Conservation (phyloP, 2,113 vertebrate genomes). For the Sinocyclocheilus anophthalmus region DNA sequence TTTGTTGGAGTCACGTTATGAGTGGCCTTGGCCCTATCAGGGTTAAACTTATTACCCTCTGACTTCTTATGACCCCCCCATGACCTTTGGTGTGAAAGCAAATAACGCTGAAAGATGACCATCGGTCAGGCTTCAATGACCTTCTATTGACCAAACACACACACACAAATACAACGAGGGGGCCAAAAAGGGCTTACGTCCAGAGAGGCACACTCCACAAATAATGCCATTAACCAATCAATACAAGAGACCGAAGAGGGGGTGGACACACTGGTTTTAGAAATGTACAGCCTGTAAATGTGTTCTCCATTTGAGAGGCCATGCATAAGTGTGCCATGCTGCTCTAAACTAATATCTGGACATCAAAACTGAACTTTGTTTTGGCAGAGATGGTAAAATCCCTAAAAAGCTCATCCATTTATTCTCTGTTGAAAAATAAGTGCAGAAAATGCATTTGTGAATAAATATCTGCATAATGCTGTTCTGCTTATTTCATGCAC, state of each 20-base stretch:
- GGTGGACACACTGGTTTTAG: slow-evolving; percentile 33
- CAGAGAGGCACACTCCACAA: slow-evolving; percentile 53
- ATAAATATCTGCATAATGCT: neutral
- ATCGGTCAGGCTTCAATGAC: slow-evolving; percentile 81
- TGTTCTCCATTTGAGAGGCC: slow-evolving; percentile 35
- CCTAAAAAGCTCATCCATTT: neutral
- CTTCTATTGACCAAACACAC: slow-evolving; percentile 87
- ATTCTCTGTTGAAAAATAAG: no score
- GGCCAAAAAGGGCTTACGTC: slow-evolving; percentile 29
- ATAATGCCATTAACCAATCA: slow-evolving; percentile 62
- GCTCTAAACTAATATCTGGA: neutral
- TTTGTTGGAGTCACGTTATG: slow-evolving; percentile 29
- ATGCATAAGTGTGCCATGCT: slow-evolving; percentile 33
- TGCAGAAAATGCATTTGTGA: neutral
- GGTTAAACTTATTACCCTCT: slow-evolving; percentile 61
- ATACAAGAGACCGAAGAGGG: slow-evolving; percentile 42
- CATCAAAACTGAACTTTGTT: neutral
- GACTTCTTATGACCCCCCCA: slow-evolving; percentile 44
- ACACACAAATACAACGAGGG: slow-evolving; percentile 40
- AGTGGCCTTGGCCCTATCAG: slow-evolving; percentile 50
- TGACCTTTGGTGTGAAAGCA: slow-evolving; percentile 50
- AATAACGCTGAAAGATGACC: slow-evolving; percentile 73
- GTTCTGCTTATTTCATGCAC: neutral
- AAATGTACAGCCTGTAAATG: slow-evolving; percentile 22
- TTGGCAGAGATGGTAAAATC: neutral